These are phyloP conservation scores for Colistium nudipinnis DNA, from an alignment of 2,113 vertebrate species.

Conservation along the genomic window DNA sequence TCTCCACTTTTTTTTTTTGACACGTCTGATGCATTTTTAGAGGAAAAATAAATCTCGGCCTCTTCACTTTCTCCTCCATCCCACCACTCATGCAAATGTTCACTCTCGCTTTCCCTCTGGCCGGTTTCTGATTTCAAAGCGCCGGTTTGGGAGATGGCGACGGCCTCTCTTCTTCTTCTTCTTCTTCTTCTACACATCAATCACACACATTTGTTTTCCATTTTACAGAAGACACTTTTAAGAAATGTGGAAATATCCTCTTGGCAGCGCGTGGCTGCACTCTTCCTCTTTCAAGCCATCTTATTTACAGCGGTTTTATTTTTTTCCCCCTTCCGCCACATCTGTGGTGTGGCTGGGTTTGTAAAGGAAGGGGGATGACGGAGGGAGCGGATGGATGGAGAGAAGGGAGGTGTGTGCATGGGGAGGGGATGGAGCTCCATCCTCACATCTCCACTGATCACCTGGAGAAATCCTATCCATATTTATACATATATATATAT, in stretches of 20 bases:
- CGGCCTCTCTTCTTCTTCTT: slow-evolving; percentile 21
- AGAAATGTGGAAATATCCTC: slow-evolving; percentile 67
- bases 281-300: slow-evolving; percentile 57
- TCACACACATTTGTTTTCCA: slow-evolving; percentile 68
- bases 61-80: slow-evolving; percentile 35
- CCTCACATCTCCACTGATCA: slow-evolving; percentile 12
- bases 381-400: slow-evolving; percentile 1
- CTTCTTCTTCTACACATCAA: slow-evolving; percentile 54
- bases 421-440: slow-evolving; percentile 31
- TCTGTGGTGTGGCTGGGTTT: slow-evolving; percentile 58
- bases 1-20: slow-evolving; percentile 20
- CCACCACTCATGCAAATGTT: slow-evolving; percentile 10
- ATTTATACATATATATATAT: neutral
- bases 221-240: slow-evolving; percentile 55
- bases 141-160: slow-evolving; percentile 6
- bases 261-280: slow-evolving; percentile 26
- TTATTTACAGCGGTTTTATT: slow-evolving; percentile 36
- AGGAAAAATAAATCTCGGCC: slow-evolving; percentile 15
- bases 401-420: slow-evolving; percentile 8
- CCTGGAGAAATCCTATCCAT: neutral
- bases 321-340: slow-evolving; percentile 35
- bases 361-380: slow-evolving; percentile 16
- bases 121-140: slow-evolving; percentile 55
- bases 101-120: slow-evolving; percentile 19
- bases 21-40: slow-evolving; percentile 23